These are phyloP conservation scores for Catharus ustulatus DNA, from an alignment of 2,797 vertebrate species.

Conservation along the genomic window DNA sequence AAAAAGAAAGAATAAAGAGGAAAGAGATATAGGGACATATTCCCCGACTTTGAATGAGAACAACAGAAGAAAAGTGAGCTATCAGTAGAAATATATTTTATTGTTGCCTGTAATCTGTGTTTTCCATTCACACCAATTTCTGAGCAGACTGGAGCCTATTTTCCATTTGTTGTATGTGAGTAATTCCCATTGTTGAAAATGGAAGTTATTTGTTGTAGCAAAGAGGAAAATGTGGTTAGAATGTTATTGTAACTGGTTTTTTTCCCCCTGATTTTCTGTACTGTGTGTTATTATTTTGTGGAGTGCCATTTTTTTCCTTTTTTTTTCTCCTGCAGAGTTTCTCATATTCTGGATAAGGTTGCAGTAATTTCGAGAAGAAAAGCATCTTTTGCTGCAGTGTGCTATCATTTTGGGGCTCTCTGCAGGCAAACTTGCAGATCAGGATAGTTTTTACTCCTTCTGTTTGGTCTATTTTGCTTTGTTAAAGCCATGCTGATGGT, in stretches of 20 bases:
- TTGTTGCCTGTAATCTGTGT: constrained; percentile 38
- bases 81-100: constrained; percentile 43
- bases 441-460: constrained; percentile 4
- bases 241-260: neutral
- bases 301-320: neutral
- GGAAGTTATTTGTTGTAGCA: constrained; percentile 44
- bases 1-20: neutral
- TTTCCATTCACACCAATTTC: constrained; percentile 54
- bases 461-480: constrained; percentile 45
- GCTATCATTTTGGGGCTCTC: constrained; percentile 32
- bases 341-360: neutral
- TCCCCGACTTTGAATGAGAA: neutral
- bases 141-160: constrained; percentile 13
- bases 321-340: neutral
- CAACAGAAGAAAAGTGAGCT: constrained; percentile 7
- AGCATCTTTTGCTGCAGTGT: constrained; percentile 22
- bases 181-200: constrained; percentile 39
- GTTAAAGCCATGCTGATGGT: neutral
- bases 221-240: constrained; percentile 17
- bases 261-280: neutral
- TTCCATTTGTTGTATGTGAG: constrained; percentile 27
- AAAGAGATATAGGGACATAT: neutral
- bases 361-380: constrained; percentile 22
- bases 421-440: constrained; percentile 29
- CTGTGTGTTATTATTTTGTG: neutral